Evolutionary conservation across 1,140 invertebrate species (phyloP), one percentile per base, ranked within the genome.

Genomic region (Hyles vespertilio): DNA sequence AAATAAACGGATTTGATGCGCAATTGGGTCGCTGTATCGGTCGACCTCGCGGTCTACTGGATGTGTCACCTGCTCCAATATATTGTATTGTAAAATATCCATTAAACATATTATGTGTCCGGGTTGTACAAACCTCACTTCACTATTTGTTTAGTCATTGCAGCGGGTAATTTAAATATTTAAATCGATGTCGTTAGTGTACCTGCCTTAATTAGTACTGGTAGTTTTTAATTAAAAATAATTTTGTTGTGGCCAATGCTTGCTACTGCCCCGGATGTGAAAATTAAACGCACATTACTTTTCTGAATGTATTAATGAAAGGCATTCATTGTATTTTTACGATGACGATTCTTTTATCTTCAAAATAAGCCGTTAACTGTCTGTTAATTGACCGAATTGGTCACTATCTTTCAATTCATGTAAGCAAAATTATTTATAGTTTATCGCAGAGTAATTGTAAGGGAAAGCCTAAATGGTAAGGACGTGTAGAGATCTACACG

Each of bases 11-110:
- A 62, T 65, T 58, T 58, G 56, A 69, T 75, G 70, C 77, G 77
- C 76, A 81, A 77, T 79, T 73, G 67, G 61, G 56, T 70, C 69
- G 72, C 22, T 22, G 66, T 74, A 74, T 77, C 66, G 45, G 50
- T 34, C 62, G 66, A 65, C 72, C 72, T 79, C 72, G 65, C 57
- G 56, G 40, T 47, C 48, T 51, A 12, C 9, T 56, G 62, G 61
- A 74, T 77, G 79, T 79, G 77, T 84, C 79, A 80, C 68, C 60
- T 61, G 65, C 71, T 66, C 66, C 58, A 57, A 55, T 58, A 63
- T 65, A 77, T 84, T 81, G 74, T 81, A 74, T 81, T 80, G 70
- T 75, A 70, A 72, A 36, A 58, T 60, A 51, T 12, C 43, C 45
- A 34, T 5, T 55, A 45, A 69, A 58, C 63, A 72, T 65, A 64